Evolutionary conservation across 92 coral and sea anemone species (phyloP).

Genomic region (Hydrozoanthus gracilis): DNA sequence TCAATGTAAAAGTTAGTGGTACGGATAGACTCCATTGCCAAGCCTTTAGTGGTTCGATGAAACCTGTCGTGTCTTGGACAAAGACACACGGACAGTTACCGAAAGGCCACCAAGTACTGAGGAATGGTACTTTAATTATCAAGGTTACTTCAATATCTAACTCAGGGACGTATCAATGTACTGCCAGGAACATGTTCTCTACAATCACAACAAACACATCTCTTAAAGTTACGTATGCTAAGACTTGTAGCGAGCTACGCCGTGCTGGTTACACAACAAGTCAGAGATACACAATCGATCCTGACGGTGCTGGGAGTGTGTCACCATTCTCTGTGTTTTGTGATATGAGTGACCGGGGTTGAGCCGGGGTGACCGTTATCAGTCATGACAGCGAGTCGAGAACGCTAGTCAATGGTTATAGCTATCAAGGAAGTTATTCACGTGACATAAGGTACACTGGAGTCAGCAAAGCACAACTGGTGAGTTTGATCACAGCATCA

Average conservation of each 20-base stretch:
- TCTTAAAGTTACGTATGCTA: slow-evolving; percentile 28
- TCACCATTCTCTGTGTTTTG: too few species aligned
- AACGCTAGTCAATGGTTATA: too few species aligned
- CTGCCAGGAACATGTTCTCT: background rate
- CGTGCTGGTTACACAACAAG: too few species aligned
- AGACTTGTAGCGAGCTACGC: slow-evolving; percentile 11
- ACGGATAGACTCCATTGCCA: slow-evolving; percentile 45
- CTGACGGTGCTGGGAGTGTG: too few species aligned
- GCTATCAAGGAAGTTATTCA: too few species aligned
- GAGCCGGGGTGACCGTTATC: too few species aligned
- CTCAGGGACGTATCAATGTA: slow-evolving; percentile 45
- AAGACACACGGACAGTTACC: slow-evolving; percentile 47
- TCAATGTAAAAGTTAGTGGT: slow-evolving; percentile 18
- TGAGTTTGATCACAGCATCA: too few species aligned
- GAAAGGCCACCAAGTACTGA: slow-evolving; percentile 36
- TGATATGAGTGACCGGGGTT: too few species aligned
- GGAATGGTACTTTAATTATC: slow-evolving; percentile 62
- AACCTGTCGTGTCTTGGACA: slow-evolving; percentile 59
- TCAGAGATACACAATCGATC: too few species aligned
- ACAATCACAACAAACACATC: slow-evolving; percentile 44
- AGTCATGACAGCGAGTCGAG: too few species aligned
- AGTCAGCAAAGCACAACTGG: too few species aligned
- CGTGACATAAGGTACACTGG: too few species aligned
- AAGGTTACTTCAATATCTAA: slow-evolving; percentile 47
- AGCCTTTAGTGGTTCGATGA: slow-evolving; percentile 55